These are phyloP conservation scores for Hermetia illucens DNA, from an alignment of 1,140 invertebrate genomes.

Conservation along the genomic window DNA sequence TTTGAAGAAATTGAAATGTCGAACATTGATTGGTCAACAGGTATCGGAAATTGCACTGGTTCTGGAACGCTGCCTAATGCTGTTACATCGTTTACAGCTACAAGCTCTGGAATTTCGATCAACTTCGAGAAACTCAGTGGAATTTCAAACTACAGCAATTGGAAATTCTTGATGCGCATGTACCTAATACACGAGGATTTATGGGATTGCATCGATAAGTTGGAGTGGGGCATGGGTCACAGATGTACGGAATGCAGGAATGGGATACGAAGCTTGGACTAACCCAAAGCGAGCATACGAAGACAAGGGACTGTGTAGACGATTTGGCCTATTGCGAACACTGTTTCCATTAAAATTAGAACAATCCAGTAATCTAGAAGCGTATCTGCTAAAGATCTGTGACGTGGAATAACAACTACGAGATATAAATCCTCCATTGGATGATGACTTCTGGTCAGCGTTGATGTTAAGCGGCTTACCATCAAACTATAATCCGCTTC, in stretches of 20 bases:
- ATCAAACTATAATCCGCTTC: slow-evolving; percentile 15
- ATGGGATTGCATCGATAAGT: slow-evolving; percentile 11
- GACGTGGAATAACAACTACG: slow-evolving; percentile 9
- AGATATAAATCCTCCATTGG: too few species aligned
- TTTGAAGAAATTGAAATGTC: not conserved
- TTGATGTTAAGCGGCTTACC: slow-evolving; percentile 18
- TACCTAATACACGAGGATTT: slow-evolving; percentile 15
- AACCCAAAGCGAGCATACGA: slow-evolving; percentile 9
- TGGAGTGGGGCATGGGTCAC: slow-evolving; percentile 2
- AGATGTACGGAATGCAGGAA: slow-evolving; percentile 5
- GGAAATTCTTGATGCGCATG: slow-evolving; percentile 17
- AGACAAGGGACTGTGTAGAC: slow-evolving; percentile 9
- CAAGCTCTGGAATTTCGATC: slow-evolving; percentile 9
- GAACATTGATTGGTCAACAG: not conserved
- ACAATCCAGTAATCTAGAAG: not conserved
- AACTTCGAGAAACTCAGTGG: slow-evolving; percentile 7
- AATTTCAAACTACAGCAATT: slow-evolving; percentile 10
- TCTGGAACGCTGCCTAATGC: not conserved
- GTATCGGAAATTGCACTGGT: not conserved
- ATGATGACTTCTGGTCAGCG: slow-evolving; percentile 18
- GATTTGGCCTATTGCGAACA: slow-evolving; percentile 8
- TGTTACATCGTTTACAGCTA: slow-evolving; percentile 5
- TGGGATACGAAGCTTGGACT: slow-evolving; percentile 8
- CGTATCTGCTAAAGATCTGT: not conserved
- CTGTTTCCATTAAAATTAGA: slow-evolving; percentile 7